Evolutionary conservation across 1,140 invertebrate species (phyloP).

Genomic region (Halotydeus destructor): DNA sequence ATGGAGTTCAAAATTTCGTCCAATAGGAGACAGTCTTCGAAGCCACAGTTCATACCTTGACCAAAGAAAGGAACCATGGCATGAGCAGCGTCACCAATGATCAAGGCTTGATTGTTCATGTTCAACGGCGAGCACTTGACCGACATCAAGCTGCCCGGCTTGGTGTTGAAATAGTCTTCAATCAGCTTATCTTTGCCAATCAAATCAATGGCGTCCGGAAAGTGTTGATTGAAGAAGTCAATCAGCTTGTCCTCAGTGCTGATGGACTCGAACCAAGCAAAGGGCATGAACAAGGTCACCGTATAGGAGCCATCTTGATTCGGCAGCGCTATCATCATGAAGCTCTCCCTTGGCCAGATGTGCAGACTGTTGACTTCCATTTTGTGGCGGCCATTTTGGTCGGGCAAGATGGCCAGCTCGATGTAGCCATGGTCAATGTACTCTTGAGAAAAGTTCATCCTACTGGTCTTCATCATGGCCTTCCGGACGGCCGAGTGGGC

Average conservation of each 20-base stretch:
- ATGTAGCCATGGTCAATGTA: constrained; percentile 92
- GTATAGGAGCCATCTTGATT: constrained; percentile 86
- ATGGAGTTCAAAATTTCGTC: constrained; percentile 54
- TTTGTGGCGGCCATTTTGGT: constrained; percentile 32
- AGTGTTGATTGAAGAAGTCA: constrained; percentile 56
- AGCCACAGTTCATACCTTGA: constrained; percentile 97
- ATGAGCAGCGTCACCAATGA: constrained; percentile 90
- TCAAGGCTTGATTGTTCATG: constrained; percentile 41
- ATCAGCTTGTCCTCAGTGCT: constrained; percentile 39
- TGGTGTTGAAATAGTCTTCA: constrained; percentile 45
- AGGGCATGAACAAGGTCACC: constrained; percentile 90
- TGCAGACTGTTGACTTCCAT: constrained; percentile 76
- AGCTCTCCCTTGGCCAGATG: constrained; percentile 85
- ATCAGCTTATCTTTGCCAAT: constrained; percentile 52
- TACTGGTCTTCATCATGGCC: constrained; percentile 51
- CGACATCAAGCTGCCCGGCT: constrained; percentile 52
- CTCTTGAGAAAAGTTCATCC: constrained; percentile 62
- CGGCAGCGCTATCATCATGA: constrained; percentile 95
- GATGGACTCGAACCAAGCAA: constrained; percentile 44
- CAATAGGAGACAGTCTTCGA: constrained; percentile 81
- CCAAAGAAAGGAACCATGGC: constrained; percentile 98
- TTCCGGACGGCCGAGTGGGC: constrained; percentile 69
- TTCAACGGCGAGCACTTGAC: constrained; percentile 40
- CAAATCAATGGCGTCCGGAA: constrained; percentile 60
- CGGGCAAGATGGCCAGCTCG: constrained; percentile 65